Percentiles rank a stretch among this genome's conserved stretches.
phyloP scores from a whole-genome alignment of 2,888 invertebrate genomes.

The Tetropium fuscum region DNA sequence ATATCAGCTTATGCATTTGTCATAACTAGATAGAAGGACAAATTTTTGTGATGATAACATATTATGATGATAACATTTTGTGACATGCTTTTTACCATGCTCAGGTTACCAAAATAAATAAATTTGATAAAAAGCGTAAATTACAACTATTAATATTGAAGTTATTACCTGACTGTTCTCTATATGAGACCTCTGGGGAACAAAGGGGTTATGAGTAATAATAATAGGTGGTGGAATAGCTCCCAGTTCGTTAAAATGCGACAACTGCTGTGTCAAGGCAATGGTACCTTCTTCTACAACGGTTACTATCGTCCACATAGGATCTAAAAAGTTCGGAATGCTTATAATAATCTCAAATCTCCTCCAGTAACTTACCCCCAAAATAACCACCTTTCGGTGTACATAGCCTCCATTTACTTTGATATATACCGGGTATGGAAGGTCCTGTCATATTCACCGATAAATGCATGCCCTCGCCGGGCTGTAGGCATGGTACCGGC shows the following conservation, averaged over 20 bases:
- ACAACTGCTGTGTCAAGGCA: conserved; percentile 83
- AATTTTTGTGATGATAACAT: too few species aligned
- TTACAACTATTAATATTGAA: too few species aligned
- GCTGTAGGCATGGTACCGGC: conserved; percentile 77
- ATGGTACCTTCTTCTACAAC: conserved; percentile 86
- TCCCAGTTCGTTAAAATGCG: conserved; percentile 70
- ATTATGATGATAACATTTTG: too few species aligned
- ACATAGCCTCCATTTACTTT: conserved; percentile 91
- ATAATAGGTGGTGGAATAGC: conserved; percentile 56
- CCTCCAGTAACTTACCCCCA: conserved; percentile 84
- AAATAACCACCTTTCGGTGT: conserved; percentile 90
- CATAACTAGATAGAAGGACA: too few species aligned
- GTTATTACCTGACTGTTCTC: conserved; percentile 53
- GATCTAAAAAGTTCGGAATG: conserved; percentile 74
- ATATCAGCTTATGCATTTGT: too few species aligned
- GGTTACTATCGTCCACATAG: conserved; percentile 84
- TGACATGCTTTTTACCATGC: too few species aligned
- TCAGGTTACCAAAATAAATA: too few species aligned
- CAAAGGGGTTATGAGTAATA: conserved; percentile 56
- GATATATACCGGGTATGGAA: conserved; percentile 77
- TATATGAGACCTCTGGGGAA: conserved; percentile 49
- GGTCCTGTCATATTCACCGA: conserved; percentile 87
- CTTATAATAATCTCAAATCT: neutral
- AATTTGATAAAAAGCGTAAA: too few species aligned
- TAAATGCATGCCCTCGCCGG: conserved; percentile 82